Base-by-base conservation (phyloP, 2,113 vertebrate species). In the Coracopsis vasa region DNA sequence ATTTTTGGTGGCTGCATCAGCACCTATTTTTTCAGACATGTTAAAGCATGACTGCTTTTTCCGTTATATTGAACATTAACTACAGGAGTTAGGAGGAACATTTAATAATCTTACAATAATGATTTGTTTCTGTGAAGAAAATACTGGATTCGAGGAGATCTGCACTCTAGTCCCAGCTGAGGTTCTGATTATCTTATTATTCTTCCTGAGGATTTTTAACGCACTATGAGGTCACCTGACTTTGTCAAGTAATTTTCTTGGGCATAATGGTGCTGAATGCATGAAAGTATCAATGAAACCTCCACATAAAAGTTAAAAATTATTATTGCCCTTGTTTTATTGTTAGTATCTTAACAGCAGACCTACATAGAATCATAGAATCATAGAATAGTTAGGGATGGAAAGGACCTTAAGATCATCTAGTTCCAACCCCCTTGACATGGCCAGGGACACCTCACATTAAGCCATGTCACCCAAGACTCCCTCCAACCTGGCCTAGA, bases 191-290 rank as follows among this genome's bases (percentile, higher is more conserved):
- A 35, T 27, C 13, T 47, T 54, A 21, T 31, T 16, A 39, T 81
- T 81, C 45, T 80, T 51, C 44, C 39, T 45, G 25, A 16, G 13
- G 29, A 80, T 60, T 88, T 93, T 80, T 64, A 80, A 31, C 4
- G 64, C 51, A 10, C 19, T 82, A 13, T 70, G 75, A 53, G 6
- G 16, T 53, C 42, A 61, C 8, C 0, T 0, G 29, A 47, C 10
- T 51, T 91, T 48, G 25, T 31, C 28, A 69, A 53, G 14, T 60
- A 9, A 54, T 86, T 91, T 93, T 61, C 58, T 41, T 80, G 39
- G 7, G 16, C 5, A 23, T 50, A 65, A 64, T 35, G 16, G 5
- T 50, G 33, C 29, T n/a, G 37, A 84, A 69, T 42, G 13, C 6
- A 83, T 64, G 11, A 20, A 64, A 69, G 33, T 14, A 83, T 13